phyloP scores from a whole-genome alignment of 2,113 vertebrate genomes.

The Illadopsis cleaveri region DNA sequence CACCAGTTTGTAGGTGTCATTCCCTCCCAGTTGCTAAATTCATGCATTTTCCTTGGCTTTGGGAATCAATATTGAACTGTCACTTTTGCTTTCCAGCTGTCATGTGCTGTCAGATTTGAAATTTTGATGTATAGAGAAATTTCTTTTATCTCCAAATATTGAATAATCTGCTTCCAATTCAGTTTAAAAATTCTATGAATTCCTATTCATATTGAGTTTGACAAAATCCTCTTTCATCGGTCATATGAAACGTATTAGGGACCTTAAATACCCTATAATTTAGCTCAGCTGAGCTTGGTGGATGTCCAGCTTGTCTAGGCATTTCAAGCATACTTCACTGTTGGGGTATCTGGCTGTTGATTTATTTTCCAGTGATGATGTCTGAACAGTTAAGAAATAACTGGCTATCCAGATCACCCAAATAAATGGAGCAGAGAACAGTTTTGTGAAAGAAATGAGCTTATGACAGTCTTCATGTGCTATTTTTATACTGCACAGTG shows the following conservation, averaged over 20 bases:
- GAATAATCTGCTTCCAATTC: slow-evolving; percentile 1
- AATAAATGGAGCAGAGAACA: not conserved
- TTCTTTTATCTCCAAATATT: not conserved
- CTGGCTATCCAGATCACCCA: not conserved
- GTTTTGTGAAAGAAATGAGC: not conserved
- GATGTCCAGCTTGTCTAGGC: not conserved
- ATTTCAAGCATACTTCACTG: not conserved
- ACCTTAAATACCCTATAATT: not conserved
- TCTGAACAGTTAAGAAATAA: not conserved
- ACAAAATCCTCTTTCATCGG: not conserved
- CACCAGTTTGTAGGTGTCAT: not conserved
- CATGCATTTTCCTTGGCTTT: not conserved
- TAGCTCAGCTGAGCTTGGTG: not conserved
- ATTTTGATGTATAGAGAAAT: not conserved
- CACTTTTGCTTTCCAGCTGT: not conserved
- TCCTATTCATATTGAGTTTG: slow-evolving; percentile 4
- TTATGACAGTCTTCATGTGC: not conserved
- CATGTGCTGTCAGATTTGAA: not conserved
- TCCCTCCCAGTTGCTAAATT: not conserved
- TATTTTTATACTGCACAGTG: accelerated
- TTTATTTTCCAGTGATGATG: not conserved
- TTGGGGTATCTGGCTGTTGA: not conserved
- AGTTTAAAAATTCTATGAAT: not conserved
- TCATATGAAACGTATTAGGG: slow-evolving; percentile 5
- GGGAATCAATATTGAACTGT: not conserved